These are phyloP conservation scores for Agrochola lota DNA, from an alignment of 2,888 invertebrate genomes.

Conservation along the genomic window DNA sequence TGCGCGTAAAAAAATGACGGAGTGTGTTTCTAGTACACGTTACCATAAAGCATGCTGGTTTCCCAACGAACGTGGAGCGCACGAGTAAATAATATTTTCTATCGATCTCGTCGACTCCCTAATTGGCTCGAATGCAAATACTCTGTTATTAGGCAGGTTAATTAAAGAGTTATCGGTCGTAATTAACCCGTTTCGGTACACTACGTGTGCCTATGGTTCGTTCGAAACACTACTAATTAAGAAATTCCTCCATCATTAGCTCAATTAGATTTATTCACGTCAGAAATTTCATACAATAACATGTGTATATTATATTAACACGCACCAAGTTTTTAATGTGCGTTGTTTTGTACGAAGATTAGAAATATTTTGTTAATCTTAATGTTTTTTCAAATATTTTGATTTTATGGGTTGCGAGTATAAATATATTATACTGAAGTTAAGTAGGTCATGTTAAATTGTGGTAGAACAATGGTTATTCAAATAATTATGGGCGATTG, in stretches of 20 bases:
- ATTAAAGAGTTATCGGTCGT: slow-evolving; percentile 89
- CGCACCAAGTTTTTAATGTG: slow-evolving; percentile 59
- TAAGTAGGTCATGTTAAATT: slow-evolving; percentile 41
- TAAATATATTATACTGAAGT: slow-evolving; percentile 7
- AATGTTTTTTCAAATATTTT: slow-evolving; percentile 57
- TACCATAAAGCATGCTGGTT: slow-evolving; percentile 51
- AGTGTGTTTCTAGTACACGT: slow-evolving; percentile 56
- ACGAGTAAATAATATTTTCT: slow-evolving; percentile 75
- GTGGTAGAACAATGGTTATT: slow-evolving; percentile 45
- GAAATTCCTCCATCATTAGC: slow-evolving; percentile 89
- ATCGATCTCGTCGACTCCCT: slow-evolving; percentile 80
- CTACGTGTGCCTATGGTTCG: slow-evolving; percentile 85
- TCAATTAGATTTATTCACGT: slow-evolving; percentile 87
- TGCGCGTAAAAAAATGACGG: slow-evolving; percentile 49
- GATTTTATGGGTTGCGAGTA: slow-evolving; percentile 25
- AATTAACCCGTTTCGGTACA: slow-evolving; percentile 89
- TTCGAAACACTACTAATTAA: slow-evolving; percentile 88
- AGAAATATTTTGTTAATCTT: slow-evolving; percentile 64
- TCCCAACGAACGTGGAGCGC: slow-evolving; percentile 56
- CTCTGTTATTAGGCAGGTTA: slow-evolving; percentile 90
- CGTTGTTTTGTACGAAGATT: slow-evolving; percentile 51
- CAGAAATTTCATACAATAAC: slow-evolving; percentile 75
- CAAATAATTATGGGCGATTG: slow-evolving; percentile 32
- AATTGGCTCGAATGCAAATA: slow-evolving; percentile 88
- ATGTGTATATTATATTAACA: slow-evolving; percentile 66